Base-by-base conservation (phyloP, 2,888 invertebrate species). In the Aelia acuminata region DNA sequence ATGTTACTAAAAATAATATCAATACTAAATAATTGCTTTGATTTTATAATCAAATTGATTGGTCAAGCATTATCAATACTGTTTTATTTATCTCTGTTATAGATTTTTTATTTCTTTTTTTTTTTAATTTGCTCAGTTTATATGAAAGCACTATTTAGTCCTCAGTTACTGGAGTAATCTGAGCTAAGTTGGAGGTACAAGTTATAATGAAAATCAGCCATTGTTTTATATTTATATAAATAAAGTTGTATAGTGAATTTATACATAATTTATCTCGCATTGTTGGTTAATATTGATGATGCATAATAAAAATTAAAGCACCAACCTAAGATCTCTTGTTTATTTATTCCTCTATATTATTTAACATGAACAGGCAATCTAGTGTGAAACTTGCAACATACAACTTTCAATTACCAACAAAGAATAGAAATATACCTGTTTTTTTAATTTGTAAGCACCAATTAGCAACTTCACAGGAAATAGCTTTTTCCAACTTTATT, bases 191-290 rank as follows among this genome's bases (percentile, higher is more conserved):
- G 87, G 63, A 87, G 87, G 87, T 87, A 43, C 48, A 70, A 87
- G 43, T 53, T 63, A 53, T 63, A 87, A 87, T 63, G 35, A 87
- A 48, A 63, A 87, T 63, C 63, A 87, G 63, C 63, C 70, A 87
- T 87, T 87, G 70, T 87, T 87, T 87, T 87, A 87, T 84, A 87
- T 63, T 43, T 87, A 84, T 87, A 84, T 84, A 87, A 75, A 84
- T 84, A 87, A 75, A 84, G 39, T 80, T 87, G 87, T 84, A 87
- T 87, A 87, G 87, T 50, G 70, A 87, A 87, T 87, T 87, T 87
- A 80, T 84, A 87, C 80, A 87, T 87, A 87, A 87, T 80, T 87
- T 87, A 87, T 87, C 49, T 87, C 48, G 84, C 75, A 50, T 87
- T 87, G 84, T 87, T 87, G 87, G 87, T 87, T 87, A 26, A 39